These are phyloP conservation scores for Octonoba sinensis DNA, from an alignment of 2,888 invertebrate species.

Conservation along the genomic window DNA sequence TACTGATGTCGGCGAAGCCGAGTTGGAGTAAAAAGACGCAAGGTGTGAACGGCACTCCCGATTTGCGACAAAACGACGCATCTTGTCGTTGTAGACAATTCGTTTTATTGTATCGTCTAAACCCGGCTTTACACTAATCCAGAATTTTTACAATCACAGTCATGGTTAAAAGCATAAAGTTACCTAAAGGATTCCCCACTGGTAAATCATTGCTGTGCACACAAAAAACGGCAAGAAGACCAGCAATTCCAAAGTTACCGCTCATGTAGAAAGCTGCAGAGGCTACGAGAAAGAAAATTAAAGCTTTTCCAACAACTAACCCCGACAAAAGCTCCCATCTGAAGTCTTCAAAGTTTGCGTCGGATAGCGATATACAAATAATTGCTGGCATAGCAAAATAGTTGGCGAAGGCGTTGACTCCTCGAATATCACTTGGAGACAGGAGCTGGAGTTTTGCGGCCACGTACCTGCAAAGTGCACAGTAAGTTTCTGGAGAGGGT, in stretches of 20 bases:
- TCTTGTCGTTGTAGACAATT: too few species aligned
- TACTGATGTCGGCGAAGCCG: too few species aligned
- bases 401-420: constrained; percentile 24
- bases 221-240: constrained; percentile 32
- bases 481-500: background rate
- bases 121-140: too few species aligned
- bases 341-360: constrained; percentile 31
- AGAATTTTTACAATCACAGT: too few species aligned
- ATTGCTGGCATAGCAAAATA: constrained; percentile 51
- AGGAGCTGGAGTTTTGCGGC: constrained; percentile 26
- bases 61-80: too few species aligned
- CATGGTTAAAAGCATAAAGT: background rate
- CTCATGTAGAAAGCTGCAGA: background rate
- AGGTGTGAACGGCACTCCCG: too few species aligned
- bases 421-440: constrained; percentile 28
- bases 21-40: too few species aligned
- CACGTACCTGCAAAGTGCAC: constrained; percentile 26
- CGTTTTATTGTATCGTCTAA: too few species aligned
- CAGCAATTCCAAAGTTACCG: constrained; percentile 29
- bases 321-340: constrained; percentile 42
- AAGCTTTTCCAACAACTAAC: constrained; percentile 28
- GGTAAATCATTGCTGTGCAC: constrained; percentile 51
- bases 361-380: constrained; percentile 35
- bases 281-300: constrained; percentile 37
- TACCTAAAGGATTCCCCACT: constrained; percentile 52